phyloP scores from a whole-genome alignment of 2,797 vertebrate genomes.

The Chelon labrosus region DNA sequence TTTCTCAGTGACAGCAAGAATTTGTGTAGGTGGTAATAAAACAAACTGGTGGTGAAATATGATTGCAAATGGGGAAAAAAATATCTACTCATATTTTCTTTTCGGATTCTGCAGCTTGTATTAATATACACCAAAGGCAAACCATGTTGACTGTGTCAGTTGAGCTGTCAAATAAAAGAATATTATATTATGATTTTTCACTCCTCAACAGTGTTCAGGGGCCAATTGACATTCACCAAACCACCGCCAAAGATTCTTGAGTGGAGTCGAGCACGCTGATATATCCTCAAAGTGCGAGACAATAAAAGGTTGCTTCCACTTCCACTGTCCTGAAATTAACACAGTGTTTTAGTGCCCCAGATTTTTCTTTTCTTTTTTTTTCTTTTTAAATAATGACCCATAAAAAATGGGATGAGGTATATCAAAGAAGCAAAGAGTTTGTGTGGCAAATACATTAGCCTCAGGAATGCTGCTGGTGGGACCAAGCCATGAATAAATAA shows the following conservation, averaged over 20 bases:
- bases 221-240: slow-evolving; percentile 5
- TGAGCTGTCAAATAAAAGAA: slow-evolving; percentile 20
- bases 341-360: slow-evolving; percentile 31
- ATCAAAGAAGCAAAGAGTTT: slow-evolving; percentile 67
- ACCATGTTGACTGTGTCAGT: neutral
- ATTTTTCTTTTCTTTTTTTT: slow-evolving; percentile 11
- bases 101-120: neutral
- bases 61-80: neutral
- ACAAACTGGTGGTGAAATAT: neutral
- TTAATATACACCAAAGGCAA: slow-evolving; percentile 9
- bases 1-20: neutral
- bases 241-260: neutral
- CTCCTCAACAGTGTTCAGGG: neutral
- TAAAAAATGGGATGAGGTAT: slow-evolving; percentile 70
- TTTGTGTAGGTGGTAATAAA: slow-evolving; percentile 14
- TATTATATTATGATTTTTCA: neutral
- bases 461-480: slow-evolving; percentile 60
- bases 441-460: slow-evolving; percentile 68
- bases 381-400: slow-evolving; percentile 69
- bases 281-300: no score
- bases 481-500: slow-evolving; percentile 80
- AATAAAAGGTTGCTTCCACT: no score
- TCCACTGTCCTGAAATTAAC: no score
- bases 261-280: no score
- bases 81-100: neutral